Conservation (phyloP, 2,888 invertebrate genomes). For the Magallana nippona region DNA sequence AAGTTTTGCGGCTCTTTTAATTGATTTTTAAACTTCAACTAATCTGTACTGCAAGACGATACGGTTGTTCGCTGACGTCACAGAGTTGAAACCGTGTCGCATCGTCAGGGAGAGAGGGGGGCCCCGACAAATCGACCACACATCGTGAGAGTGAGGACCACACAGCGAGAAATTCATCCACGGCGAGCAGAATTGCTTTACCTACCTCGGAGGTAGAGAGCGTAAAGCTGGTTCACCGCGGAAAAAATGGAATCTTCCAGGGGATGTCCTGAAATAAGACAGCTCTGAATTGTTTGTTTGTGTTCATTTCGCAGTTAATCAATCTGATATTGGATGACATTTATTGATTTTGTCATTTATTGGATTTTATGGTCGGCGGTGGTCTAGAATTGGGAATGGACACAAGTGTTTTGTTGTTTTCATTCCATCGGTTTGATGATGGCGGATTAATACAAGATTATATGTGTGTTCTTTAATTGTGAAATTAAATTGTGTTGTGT, state of each 20-base stretch:
- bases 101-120: conserved; percentile 21
- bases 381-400: too few species aligned
- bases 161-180: conserved; percentile 31
- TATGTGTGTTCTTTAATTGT: too few species aligned
- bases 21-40: not conserved
- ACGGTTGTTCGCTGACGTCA: conserved; percentile 11
- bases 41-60: conserved; percentile 9
- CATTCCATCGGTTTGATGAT: too few species aligned
- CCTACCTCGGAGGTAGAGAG: conserved; percentile 12
- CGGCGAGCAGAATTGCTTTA: conserved; percentile 3
- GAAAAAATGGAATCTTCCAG: conserved; percentile 22
- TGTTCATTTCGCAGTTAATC: not conserved
- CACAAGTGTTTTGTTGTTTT: too few species aligned
- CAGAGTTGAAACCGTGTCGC: not conserved
- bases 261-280: not conserved
- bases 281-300: not conserved
- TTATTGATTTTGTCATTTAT: too few species aligned
- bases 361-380: too few species aligned
- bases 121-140: conserved; percentile 14
- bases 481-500: too few species aligned
- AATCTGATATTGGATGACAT: too few species aligned
- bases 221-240: not conserved
- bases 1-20: too few species aligned
- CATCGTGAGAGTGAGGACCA: conserved; percentile 12
- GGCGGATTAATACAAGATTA: too few species aligned